Conservation (phyloP, 2,888 invertebrate genomes). For the Protophormia terraenovae region DNA sequence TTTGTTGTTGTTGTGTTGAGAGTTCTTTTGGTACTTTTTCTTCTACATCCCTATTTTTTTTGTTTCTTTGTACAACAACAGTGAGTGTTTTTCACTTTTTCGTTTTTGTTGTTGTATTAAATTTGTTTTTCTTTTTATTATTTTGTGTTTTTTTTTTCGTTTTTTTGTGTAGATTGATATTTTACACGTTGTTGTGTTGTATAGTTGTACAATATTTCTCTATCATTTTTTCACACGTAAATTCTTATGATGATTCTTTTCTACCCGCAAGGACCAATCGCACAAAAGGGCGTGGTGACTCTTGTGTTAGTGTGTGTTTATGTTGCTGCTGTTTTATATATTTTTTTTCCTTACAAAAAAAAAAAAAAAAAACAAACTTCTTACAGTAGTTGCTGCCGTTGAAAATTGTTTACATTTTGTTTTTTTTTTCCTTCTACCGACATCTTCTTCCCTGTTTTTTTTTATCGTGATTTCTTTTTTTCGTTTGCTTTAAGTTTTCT, state of each 20-base stretch:
- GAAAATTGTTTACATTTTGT: slow-evolving; percentile 46
- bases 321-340: not conserved
- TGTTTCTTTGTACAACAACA: no score
- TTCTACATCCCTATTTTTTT: slow-evolving; percentile 53
- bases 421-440: not conserved
- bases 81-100: not conserved
- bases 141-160: not conserved
- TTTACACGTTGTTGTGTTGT: slow-evolving; percentile 51
- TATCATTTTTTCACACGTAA: slow-evolving; percentile 79
- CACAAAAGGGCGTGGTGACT: slow-evolving; percentile 78
- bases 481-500: slow-evolving; percentile 16
- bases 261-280: slow-evolving; percentile 79
- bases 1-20: slow-evolving; percentile 7
- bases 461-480: not conserved
- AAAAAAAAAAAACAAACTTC: slow-evolving; percentile 25
- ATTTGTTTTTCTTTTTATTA: not conserved
- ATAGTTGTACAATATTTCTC: slow-evolving; percentile 69
- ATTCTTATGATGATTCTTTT: slow-evolving; percentile 79
- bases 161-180: slow-evolving; percentile 39
- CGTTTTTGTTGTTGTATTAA: slow-evolving; percentile 20
- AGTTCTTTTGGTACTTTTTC: slow-evolving; percentile 33
- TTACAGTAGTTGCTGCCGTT: slow-evolving; percentile 32
- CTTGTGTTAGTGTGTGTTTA: slow-evolving; percentile 3
- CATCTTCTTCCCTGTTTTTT: slow-evolving; percentile 37
- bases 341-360: no score